Base-by-base conservation (phyloP, 2,888 invertebrate species). In the Chydorus sphaericus region DNA sequence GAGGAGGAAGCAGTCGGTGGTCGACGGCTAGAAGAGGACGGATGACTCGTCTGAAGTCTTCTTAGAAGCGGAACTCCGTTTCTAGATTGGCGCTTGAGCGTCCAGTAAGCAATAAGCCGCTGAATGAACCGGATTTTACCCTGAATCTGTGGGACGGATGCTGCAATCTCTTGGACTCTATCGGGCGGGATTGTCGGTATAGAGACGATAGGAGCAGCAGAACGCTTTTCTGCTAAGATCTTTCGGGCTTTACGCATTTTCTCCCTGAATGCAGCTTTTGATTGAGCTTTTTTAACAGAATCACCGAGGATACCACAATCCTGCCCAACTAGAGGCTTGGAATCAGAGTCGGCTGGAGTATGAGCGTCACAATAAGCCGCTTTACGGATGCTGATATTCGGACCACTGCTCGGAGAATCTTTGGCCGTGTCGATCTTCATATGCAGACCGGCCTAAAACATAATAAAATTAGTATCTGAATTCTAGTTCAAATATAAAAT, bases 361-460 rank as follows among this genome's bases (percentile, higher is more conserved):
- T 97, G 97, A 1, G 88, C 80, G 69, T 94, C 92, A 69, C 97
- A 97, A 68, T 85, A 97, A 11, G 96, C 96, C 64, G 90, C 91
- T 70, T 96, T 1, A 96, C 91, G 56, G 85, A 78, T 61, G 89
- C 83, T 0, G 88, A 84, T 6, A 78, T 57, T 76, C 75, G 52
- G 82, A 77, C 65, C 82, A 79, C 54, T 74, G 67, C 30, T 59
- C 57, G 74, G 71, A 6, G 75, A 74, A 59, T 74, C 77, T 64
- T 82, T 79, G 0, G 92, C 86, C 0, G 93, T 92, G 66, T 94
- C 89, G 84, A 97, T 94, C 66, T 90, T 87, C 94, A 94, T 94
- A 66, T 88, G 87, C 1, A 98, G 75, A 1, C 81, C 91, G 26
- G 94, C 93, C 67, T 89, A 26, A 8, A 11, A 7, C 11, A 26